Conservation (phyloP, 1,140 invertebrate genomes). For the Atopsyche davidsoni region DNA sequence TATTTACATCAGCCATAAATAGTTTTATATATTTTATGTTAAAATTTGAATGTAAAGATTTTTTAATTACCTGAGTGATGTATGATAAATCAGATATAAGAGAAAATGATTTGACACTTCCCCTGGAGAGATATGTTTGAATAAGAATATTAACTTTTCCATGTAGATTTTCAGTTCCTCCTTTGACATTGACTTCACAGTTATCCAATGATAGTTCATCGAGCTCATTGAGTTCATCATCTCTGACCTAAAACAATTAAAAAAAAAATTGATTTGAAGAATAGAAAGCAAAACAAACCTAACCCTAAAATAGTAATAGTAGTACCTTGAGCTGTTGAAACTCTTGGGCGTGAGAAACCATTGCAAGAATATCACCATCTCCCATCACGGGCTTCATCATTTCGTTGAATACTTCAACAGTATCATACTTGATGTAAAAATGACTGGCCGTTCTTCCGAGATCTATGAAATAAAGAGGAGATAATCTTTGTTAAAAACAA, state of each 20-base stretch:
- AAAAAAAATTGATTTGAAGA: too few species aligned
- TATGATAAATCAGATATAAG: slow-evolving; percentile 90
- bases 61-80: slow-evolving; percentile 70
- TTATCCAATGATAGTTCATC: slow-evolving; percentile 64
- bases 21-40: neutral
- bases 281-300: too few species aligned
- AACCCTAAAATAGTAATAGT: too few species aligned
- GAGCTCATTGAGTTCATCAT: slow-evolving; percentile 91
- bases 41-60: neutral
- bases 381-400: slow-evolving; percentile 73
- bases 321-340: slow-evolving; percentile 92
- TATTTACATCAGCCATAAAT: neutral
- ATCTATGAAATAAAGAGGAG: slow-evolving; percentile 60
- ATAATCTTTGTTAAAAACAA: slow-evolving; percentile 26
- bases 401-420: slow-evolving; percentile 87
- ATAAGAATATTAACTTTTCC: slow-evolving; percentile 98
- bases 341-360: slow-evolving; percentile 89
- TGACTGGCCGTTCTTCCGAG: slow-evolving; percentile 94
- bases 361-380: slow-evolving; percentile 77
- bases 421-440: slow-evolving; percentile 97
- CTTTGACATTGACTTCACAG: slow-evolving; percentile 70
- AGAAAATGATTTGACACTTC: slow-evolving; percentile 78
- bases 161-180: slow-evolving; percentile 81
- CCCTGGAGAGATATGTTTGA: slow-evolving; percentile 83
- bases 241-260: slow-evolving; percentile 62